A percentile compares a stretch with the other conserved stretches of the same genome.
phyloP scores from a whole-genome alignment of 64 coral and sea anemone species.

The Astreopora myriophthalma region DNA sequence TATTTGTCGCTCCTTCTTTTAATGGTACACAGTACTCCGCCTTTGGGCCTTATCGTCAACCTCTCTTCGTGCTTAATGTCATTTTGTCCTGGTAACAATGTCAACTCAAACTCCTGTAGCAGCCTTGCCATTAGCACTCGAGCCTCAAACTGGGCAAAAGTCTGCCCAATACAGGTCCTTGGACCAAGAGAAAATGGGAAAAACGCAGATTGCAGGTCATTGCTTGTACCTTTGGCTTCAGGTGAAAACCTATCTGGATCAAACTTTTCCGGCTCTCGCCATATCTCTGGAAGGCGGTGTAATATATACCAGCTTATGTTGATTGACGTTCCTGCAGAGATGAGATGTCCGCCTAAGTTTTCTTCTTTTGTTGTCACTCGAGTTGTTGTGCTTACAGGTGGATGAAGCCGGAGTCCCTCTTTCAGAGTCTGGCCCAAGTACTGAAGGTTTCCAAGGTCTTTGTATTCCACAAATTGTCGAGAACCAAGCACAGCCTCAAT shows the following conservation, averaged over 20 bases:
- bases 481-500: slow-evolving; percentile 50
- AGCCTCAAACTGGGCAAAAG: slow-evolving; percentile 57
- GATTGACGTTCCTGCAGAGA: slow-evolving; percentile 44
- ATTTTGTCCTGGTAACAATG: background rate
- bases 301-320: background rate
- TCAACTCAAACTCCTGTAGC: slow-evolving; percentile 41
- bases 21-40: slow-evolving; percentile 44
- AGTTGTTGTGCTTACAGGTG: slow-evolving; percentile 24
- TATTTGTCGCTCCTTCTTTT: slow-evolving; percentile 3
- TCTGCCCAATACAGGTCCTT: slow-evolving; percentile 18
- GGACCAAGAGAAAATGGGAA: slow-evolving; percentile 58
- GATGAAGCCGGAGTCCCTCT: slow-evolving; percentile 67
- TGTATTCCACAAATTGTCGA: slow-evolving; percentile 19
- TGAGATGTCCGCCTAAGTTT: slow-evolving; percentile 50
- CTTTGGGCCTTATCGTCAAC: slow-evolving; percentile 30
- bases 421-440: slow-evolving; percentile 79
- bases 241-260: slow-evolving; percentile 71
- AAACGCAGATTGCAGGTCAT: background rate
- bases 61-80: background rate
- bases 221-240: background rate
- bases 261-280: slow-evolving; percentile 66
- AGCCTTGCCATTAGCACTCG: slow-evolving; percentile 36
- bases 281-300: slow-evolving; percentile 32
- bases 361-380: slow-evolving; percentile 47
- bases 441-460: slow-evolving; percentile 78